Evolutionary conservation across 2,797 vertebrate species (phyloP).

Genomic region (Crocidura indochinensis): DNA sequence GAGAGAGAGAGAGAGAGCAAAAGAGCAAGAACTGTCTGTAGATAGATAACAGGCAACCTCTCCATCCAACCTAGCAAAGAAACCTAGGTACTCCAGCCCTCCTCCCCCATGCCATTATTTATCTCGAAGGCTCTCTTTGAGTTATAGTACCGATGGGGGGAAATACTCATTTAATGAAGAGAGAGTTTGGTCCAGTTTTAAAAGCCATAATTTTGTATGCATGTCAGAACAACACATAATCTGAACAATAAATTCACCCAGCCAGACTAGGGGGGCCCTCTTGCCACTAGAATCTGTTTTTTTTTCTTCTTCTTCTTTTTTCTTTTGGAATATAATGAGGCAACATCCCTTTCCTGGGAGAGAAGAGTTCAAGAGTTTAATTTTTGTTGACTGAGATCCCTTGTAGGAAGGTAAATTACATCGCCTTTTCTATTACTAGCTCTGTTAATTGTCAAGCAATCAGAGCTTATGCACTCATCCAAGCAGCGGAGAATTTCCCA

Average conservation of each 20-base stretch:
- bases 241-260: conserved; percentile 90
- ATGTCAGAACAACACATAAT: conserved; percentile 89
- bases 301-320: conserved; percentile 89
- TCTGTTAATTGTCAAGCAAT: conserved; percentile 94
- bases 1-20: no score
- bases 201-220: conserved; percentile 89
- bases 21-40: conserved; percentile 56
- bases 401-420: conserved; percentile 94
- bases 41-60: conserved; percentile 82
- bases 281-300: conserved; percentile 89
- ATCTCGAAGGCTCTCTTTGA: conserved; percentile 87
- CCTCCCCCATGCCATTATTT: conserved; percentile 88
- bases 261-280: conserved; percentile 84
- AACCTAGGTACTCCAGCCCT: conserved; percentile 59
- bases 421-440: conserved; percentile 93
- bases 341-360: conserved; percentile 89
- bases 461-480: conserved; percentile 94
- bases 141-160: conserved; percentile 84
- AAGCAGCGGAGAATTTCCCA: conserved; percentile 93
- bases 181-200: conserved; percentile 88
- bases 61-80: conserved; percentile 75
- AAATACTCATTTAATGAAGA: conserved; percentile 88
- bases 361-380: conserved; percentile 94
- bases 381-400: conserved; percentile 94
- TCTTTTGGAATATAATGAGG: conserved; percentile 89